Evolutionary conservation across 2,113 vertebrate genomes (phyloP).

Genomic region (Morone saxatilis): DNA sequence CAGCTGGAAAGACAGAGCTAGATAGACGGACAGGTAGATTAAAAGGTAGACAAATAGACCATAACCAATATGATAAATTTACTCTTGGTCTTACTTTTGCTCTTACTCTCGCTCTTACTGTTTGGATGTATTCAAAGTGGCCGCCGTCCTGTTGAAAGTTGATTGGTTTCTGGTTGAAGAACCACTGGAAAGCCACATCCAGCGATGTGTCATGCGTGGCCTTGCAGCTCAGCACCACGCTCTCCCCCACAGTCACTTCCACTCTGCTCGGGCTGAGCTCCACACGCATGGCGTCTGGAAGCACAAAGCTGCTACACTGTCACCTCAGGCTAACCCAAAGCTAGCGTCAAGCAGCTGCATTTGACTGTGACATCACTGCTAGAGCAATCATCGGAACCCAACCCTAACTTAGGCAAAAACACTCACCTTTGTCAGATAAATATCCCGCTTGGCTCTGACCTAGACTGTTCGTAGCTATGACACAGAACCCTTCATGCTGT

Average conservation of each 20-base stretch:
- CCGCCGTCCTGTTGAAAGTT: conserved; percentile 91
- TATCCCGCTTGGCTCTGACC: conserved; percentile 40
- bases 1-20: not conserved
- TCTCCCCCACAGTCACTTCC: conserved; percentile 96
- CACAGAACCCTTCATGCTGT: conserved; percentile 34
- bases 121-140: conserved; percentile 97
- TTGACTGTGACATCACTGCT: conserved; percentile 36
- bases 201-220: conserved; percentile 91
- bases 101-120: conserved; percentile 89
- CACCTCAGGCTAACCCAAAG: conserved; percentile 73
- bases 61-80: conserved; percentile 1
- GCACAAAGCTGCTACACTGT: conserved; percentile 78
- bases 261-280: conserved; percentile 91
- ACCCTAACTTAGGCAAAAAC: conserved; percentile 18
- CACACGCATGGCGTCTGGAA: conserved; percentile 94
- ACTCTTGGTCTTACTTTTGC: conserved; percentile 19
- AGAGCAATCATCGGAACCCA: conserved; percentile 1
- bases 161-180: conserved; percentile 91
- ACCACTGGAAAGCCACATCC: conserved; percentile 94
- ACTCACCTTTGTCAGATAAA: conserved; percentile 49
- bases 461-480: conserved; percentile 29
- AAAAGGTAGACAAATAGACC: not conserved
- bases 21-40: not conserved
- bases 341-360: conserved; percentile 42
- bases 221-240: conserved; percentile 95